Evolutionary conservation across 2,797 vertebrate genomes (phyloP).

Genomic region (Artibeus lituratus): DNA sequence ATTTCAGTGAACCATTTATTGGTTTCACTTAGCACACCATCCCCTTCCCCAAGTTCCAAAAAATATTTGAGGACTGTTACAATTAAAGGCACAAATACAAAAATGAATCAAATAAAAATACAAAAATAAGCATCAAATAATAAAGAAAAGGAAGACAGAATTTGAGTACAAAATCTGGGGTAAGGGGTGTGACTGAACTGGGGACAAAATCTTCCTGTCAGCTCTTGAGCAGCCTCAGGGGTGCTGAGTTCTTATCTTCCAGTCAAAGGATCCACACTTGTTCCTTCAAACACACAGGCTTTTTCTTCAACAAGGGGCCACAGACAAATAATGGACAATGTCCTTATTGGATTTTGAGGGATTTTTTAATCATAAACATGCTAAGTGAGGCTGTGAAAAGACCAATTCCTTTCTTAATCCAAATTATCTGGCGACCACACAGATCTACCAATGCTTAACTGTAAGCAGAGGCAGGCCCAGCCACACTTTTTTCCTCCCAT

Average conservation of each 20-base stretch:
- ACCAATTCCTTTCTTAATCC: not conserved
- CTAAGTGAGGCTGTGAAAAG: not conserved
- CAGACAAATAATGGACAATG: not conserved
- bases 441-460: not conserved
- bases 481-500: not conserved
- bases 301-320: not conserved
- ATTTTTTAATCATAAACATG: not conserved
- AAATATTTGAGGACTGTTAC: not conserved
- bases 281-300: not conserved
- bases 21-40: not conserved
- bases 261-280: not conserved
- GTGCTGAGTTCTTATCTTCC: not conserved
- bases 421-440: not conserved
- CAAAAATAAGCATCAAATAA: not conserved
- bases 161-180: not conserved
- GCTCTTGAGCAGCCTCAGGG: not conserved
- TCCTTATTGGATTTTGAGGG: accelerated
- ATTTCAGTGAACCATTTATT: not conserved
- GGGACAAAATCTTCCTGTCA: not conserved
- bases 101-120: not conserved
- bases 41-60: not conserved
- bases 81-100: not conserved
- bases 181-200: not conserved
- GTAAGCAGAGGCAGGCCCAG: not conserved
- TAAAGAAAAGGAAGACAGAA: not conserved